Base-by-base conservation (phyloP, 2,797 vertebrate species). In the Mormyrops boulengeri region DNA sequence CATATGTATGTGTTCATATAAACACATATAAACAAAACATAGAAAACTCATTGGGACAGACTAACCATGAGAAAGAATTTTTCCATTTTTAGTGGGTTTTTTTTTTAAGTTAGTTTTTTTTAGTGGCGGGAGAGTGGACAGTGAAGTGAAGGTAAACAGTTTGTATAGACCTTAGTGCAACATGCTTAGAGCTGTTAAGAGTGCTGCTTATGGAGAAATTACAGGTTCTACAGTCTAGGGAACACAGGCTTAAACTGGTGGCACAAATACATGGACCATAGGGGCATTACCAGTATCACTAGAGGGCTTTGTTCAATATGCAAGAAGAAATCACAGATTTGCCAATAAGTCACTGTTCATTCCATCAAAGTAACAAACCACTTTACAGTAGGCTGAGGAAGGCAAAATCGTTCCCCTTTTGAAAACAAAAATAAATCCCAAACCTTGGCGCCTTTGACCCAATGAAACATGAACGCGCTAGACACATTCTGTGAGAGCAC, bases 201-300 rank as follows among this genome's bases (percentile, higher is more conserved):
- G 86, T 47, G 26, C 53, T 62, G 86, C 86, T 11, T 88, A 88
- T 44, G 85, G 19, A 60, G 22, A 55, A 60, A 9, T 69, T 30
- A 88, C 17, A 17, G 34, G 26, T 44, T 77, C 19, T 88, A 30
- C 22, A 49, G 60, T 73, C 60, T 88, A 44, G 19, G 41, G 50
- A 73, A 38, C 57, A 7, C 17, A 60, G 88, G 53, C 52, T 82
- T 85, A 30, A 66, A 57, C 57, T 86, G 41, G 85, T n/a, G 30
- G 53, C 85, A 87, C 30, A 52, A 44, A 52, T 44, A 87, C 85
- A 87, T 47, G 53, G 41, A 52, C 84, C 4, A 30, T 0, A 52
- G 44, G 26, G 88, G 41, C 34, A 85, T 86, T 92, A 93, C 93
- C 92, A 94, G 91, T 94, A 92, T 93, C 91, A 91, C 90, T 77